phyloP scores from a whole-genome alignment of 37 sponge, comb jelly and placozoan genomes.

The Corticium candelabrum region DNA sequence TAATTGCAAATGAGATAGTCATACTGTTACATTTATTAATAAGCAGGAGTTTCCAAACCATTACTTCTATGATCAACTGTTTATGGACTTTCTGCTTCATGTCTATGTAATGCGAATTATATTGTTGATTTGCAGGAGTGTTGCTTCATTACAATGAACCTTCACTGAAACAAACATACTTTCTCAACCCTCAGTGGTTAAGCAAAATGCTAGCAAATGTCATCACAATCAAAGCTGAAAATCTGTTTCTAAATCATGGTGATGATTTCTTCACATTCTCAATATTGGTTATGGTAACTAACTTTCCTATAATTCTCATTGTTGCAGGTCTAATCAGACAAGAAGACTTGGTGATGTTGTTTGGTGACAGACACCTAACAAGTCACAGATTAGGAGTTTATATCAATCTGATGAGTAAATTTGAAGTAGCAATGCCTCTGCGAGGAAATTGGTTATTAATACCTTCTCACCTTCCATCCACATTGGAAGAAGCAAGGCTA shows the following conservation, averaged over 20 bases:
- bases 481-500: neutral
- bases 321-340: neutral
- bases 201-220: slow-evolving; percentile 69
- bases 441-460: slow-evolving; percentile 45
- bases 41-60: no score
- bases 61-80: no score
- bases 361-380: no score
- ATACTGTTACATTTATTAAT: no score
- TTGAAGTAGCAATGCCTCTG: slow-evolving; percentile 64
- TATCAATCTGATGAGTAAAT: neutral
- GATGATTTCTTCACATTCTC: no score
- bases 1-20: no score
- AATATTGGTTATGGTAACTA: no score
- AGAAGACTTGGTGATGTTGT: neutral
- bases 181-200: slow-evolving; percentile 90
- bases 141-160: slow-evolving; percentile 75
- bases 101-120: no score
- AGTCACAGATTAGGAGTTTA: neutral
- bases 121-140: slow-evolving; percentile 14
- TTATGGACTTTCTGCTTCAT: no score
- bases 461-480: slow-evolving; percentile 59
- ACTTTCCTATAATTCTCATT: no score
- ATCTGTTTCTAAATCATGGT: neutral
- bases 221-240: slow-evolving; percentile 18
- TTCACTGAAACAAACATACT: slow-evolving; percentile 56